Base-by-base conservation (phyloP, 2,113 vertebrate species). In the Procavia capensis region DNA sequence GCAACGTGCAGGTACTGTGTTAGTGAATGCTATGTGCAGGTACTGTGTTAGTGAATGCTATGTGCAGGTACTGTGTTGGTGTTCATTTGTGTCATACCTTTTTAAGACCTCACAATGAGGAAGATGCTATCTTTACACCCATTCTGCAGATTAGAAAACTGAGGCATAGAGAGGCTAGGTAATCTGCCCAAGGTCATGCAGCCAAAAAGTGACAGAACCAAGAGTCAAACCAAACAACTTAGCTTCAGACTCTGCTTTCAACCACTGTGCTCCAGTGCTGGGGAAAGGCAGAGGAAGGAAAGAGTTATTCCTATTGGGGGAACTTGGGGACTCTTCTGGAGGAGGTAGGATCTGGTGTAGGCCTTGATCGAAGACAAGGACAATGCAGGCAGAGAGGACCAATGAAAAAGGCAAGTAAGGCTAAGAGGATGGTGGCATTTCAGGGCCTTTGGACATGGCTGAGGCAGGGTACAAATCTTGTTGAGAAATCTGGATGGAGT, bases 1-100 rank as follows among this genome's bases (percentile, higher is more conserved):
- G 57, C 31, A 68, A 36, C 1, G 14, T 50, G 50, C 50, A 50
- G 50, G 50, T 50, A 50, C 50, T 63, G 29, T 10, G 10, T n/a
- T n/a, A n/a, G n/a, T n/a, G n/a, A 16, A 54, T 54, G 6, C 10
- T 43, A 0, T 0, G 8, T 1, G 7, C 10, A 3, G 80, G 75
- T 3, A 2, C 24, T 2, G 0, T 19, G 29, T 13, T 39, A 36
- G 11, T n/a, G n/a, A 16, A 54, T 54, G 6, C 10, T 43, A 0
- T 0, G 8, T 1, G 7, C 10, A 3, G 80, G 75, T 3, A 2
- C 24, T 2, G 0, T 19, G 29, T 13, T 39, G 31, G 11, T 25
- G 27, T 6, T 45, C 41, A 6, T 82, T 45, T 34, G 8, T 9
- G 16, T 45, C 0, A 0, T 9, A n/a, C 14, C 45, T 72, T 27